Conservation (phyloP, 2,888 invertebrate genomes). For the Mechanitis messenoides region DNA sequence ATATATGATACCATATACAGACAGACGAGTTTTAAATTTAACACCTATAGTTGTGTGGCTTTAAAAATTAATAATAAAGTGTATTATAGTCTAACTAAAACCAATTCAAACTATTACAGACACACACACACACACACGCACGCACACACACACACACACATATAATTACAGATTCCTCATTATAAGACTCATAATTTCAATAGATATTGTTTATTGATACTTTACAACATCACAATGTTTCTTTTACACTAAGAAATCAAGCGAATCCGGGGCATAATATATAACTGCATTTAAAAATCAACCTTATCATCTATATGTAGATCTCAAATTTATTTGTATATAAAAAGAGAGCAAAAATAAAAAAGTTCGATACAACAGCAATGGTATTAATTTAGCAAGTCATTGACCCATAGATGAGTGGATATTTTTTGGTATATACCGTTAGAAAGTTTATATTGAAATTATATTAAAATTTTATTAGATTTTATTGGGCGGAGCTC, state of each 20-base stretch:
- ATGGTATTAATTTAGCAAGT: constrained; percentile 41
- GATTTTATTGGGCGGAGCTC: neutral
- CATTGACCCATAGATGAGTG: constrained; percentile 27
- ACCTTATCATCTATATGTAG: constrained; percentile 37
- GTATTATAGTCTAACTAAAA: too few relatives aligned
- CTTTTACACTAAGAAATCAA: constrained; percentile 49
- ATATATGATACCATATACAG: too few relatives aligned
- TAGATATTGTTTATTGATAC: constrained; percentile 4
- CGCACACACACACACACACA: too few relatives aligned
- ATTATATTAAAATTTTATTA: neutral
- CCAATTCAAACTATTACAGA: too few relatives aligned
- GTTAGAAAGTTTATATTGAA: neutral
- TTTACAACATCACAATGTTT: constrained; percentile 13
- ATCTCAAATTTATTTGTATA: constrained; percentile 30
- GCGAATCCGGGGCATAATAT: constrained; percentile 50
- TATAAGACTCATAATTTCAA: neutral
- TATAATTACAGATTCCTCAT: too few relatives aligned
- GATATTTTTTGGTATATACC: constrained; percentile 10
- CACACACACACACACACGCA: too few relatives aligned
- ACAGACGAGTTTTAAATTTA: too few relatives aligned
- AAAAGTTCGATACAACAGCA: neutral
- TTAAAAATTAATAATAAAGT: too few relatives aligned
- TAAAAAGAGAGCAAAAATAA: constrained; percentile 35
- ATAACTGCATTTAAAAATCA: constrained; percentile 33
- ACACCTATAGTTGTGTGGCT: too few relatives aligned